Conservation (phyloP, 2,113 vertebrate species). For the Ancistrus triradiatus region DNA sequence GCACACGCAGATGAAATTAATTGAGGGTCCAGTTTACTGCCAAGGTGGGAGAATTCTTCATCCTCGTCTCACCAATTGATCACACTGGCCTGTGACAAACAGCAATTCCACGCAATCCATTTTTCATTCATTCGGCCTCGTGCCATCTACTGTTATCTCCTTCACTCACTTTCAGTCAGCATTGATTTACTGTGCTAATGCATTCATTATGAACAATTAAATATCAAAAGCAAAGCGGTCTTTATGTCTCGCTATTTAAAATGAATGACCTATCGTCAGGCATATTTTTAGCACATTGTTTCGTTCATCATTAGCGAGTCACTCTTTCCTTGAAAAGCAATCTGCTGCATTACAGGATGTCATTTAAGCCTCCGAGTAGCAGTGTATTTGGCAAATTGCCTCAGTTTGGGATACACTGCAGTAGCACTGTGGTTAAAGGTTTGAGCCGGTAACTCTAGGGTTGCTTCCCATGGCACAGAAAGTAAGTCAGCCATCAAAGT, state of each 20-base stretch:
- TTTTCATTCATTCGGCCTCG: conserved; percentile 51
- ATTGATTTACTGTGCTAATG: conserved; percentile 39
- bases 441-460: neutral
- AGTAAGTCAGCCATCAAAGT: neutral
- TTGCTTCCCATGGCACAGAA: neutral
- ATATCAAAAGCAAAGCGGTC: conserved; percentile 20
- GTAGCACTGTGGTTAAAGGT: neutral
- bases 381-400: neutral
- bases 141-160: conserved; percentile 35
- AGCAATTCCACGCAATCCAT: conserved; percentile 30
- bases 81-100: conserved; percentile 33
- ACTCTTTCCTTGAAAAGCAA: neutral
- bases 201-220: conserved; percentile 37
- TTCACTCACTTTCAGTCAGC: conserved; percentile 29
- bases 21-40: conserved; percentile 38
- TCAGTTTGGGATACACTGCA: neutral
- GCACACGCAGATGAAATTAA: conserved; percentile 20
- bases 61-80: conserved; percentile 31
- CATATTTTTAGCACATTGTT: conserved; percentile 6
- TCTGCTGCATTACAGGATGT: neutral
- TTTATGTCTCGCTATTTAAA: conserved; percentile 23
- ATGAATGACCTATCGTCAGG: conserved; percentile 5
- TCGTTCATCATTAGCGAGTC: neutral
- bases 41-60: conserved; percentile 30
- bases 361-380: neutral